Conservation (phyloP, 2,113 vertebrate genomes). For the Stomatorhinus ivindoensis region DNA sequence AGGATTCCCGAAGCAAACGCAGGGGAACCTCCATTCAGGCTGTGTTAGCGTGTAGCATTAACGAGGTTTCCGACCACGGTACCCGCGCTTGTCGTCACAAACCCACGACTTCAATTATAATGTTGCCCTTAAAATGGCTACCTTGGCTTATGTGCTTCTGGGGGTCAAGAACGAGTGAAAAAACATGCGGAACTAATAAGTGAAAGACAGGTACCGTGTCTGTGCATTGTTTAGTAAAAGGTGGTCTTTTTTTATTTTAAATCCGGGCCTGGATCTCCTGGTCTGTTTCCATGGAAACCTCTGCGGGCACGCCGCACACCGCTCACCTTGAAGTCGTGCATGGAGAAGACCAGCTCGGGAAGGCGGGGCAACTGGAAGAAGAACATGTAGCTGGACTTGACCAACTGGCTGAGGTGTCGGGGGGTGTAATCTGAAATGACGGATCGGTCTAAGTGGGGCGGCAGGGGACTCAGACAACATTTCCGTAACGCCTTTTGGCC, state of each 20-base stretch:
- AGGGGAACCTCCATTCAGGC: background rate
- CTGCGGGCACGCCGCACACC: background rate
- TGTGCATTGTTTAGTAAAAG: background rate
- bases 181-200: background rate
- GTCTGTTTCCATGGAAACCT: background rate
- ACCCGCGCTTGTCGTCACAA: background rate
- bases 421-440: conserved; percentile 84
- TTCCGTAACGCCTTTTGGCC: background rate
- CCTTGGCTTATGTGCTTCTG: background rate
- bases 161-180: background rate
- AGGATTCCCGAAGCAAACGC: background rate
- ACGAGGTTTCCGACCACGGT: background rate
- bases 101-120: background rate
- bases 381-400: conserved; percentile 93
- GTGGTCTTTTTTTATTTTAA: background rate
- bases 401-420: conserved; percentile 85
- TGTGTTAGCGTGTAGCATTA: background rate
- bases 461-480: background rate
- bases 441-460: background rate
- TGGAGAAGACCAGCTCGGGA: conserved; percentile 94
- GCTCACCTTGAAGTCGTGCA: conserved; percentile 97
- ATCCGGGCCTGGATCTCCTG: background rate
- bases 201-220: background rate
- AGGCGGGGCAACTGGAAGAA: conserved; percentile 97
- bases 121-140: background rate